Percentiles rank a stretch among this genome's conserved stretches.
Evolutionary conservation across 2,797 vertebrate genomes (phyloP).

Genomic region (Bradypodion pumilum): DNA sequence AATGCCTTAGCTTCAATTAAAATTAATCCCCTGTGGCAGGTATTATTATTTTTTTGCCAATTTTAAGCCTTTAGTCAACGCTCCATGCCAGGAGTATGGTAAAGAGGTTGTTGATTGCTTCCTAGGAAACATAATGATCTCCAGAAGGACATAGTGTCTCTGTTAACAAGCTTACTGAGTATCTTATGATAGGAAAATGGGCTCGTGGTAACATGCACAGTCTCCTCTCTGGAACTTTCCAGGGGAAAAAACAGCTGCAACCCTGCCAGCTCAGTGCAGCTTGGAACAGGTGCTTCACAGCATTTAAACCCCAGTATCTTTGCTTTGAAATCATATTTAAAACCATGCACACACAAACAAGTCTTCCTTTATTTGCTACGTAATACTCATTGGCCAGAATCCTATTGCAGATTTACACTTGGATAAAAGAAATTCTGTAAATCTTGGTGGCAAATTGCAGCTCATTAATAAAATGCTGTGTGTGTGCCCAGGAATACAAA

Average conservation of each 20-base stretch:
- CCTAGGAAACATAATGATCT: neutral
- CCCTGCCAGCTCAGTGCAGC: neutral
- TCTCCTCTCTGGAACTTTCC: neutral
- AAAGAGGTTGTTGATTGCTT: neutral
- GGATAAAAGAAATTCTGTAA: too few species aligned
- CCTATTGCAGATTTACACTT: too few species aligned
- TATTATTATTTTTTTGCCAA: neutral
- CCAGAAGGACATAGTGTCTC: neutral
- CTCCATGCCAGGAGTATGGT: neutral
- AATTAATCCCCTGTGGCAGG: neutral
- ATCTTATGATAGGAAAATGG: neutral
- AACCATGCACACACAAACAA: neutral
- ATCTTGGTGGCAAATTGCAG: too few species aligned
- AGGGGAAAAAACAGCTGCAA: neutral
- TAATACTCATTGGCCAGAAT: neutral
- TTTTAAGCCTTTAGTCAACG: neutral
- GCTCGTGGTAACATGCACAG: neutral
- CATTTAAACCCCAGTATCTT: neutral
- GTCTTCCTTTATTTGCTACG: neutral
- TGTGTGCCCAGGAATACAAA: too few species aligned
- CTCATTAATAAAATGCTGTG: too few species aligned
- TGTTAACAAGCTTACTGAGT: slow-evolving; percentile 1
- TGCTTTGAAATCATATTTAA: neutral
- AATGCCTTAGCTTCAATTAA: neutral
- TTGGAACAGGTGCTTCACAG: neutral